Conservation (phyloP, 2,888 invertebrate species). For the Pristionchus exspectatus region DNA sequence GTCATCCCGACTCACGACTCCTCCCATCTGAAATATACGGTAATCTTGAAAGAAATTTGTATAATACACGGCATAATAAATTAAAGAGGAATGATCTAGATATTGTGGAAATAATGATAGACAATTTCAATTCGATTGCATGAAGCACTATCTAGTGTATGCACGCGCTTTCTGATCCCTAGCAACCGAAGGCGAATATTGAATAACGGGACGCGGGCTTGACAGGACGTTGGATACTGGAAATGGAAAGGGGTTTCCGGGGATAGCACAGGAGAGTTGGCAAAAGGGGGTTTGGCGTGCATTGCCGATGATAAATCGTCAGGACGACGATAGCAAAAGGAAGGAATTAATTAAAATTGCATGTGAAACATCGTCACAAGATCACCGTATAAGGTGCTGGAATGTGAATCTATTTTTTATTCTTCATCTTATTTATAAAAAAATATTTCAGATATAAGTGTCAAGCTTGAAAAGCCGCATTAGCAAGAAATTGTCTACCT, state of each 20-base stretch:
- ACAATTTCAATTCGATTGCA: background rate
- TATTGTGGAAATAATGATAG: background rate
- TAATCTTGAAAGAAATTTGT: no score
- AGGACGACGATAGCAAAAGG: background rate
- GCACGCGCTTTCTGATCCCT: background rate
- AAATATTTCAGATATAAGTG: background rate
- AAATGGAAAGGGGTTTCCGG: no score
- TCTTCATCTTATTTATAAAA: no score
- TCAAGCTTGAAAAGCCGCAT: background rate
- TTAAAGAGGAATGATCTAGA: background rate
- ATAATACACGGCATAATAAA: background rate
- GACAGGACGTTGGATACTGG: background rate
- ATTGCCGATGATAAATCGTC: background rate
- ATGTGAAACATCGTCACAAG: background rate
- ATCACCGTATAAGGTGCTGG: background rate
- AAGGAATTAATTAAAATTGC: background rate
- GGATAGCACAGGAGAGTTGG: background rate
- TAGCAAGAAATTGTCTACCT: background rate
- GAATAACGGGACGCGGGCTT: background rate
- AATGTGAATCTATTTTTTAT: background rate
- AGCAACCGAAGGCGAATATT: background rate
- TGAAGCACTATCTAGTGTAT: background rate
- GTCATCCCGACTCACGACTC: constrained; percentile 92
- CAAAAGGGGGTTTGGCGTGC: background rate
- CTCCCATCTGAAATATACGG: constrained; percentile 86